Evolutionary conservation across 1,140 invertebrate genomes (phyloP).

Genomic region (Euura lappo): DNA sequence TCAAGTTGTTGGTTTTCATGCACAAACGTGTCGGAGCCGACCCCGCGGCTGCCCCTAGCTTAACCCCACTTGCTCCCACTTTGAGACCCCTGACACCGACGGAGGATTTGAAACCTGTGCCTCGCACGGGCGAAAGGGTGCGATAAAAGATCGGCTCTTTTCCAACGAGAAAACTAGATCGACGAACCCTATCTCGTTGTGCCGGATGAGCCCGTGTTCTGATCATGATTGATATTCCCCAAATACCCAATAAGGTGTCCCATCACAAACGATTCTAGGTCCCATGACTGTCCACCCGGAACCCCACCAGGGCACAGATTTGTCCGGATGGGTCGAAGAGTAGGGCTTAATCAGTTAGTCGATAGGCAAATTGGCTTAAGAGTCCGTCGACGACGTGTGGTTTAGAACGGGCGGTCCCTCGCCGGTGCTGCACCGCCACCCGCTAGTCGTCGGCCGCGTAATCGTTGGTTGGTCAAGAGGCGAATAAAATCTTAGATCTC

Average conservation of each 20-base stretch:
- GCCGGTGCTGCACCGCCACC: background rate
- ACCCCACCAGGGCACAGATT: background rate
- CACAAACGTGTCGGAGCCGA: slow-evolving; percentile 49
- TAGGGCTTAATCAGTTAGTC: slow-evolving; percentile 63
- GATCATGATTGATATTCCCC: too few species aligned
- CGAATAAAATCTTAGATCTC: too few species aligned
- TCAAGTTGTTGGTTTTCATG: slow-evolving; percentile 25
- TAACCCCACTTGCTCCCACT: slow-evolving; percentile 50
- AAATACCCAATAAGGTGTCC: too few species aligned
- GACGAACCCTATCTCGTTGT: too few species aligned
- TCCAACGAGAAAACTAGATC: too few species aligned
- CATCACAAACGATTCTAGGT: too few species aligned
- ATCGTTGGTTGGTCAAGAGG: background rate
- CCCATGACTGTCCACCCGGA: too few species aligned
- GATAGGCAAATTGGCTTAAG: slow-evolving; percentile 61
- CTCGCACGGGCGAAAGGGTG: slow-evolving; percentile 24
- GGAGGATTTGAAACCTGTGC: slow-evolving; percentile 46
- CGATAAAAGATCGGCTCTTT: slow-evolving; percentile 25
- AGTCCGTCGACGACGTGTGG: slow-evolving; percentile 12
- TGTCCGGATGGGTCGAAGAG: slow-evolving; percentile 27
- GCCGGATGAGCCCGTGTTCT: too few species aligned
- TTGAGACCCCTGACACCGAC: slow-evolving; percentile 30
- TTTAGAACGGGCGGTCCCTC: slow-evolving; percentile 2
- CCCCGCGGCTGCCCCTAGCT: slow-evolving; percentile 48
- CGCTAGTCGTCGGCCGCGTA: background rate